phyloP scores from a whole-genome alignment of 2,888 invertebrate genomes.

The Norana najaformis region DNA sequence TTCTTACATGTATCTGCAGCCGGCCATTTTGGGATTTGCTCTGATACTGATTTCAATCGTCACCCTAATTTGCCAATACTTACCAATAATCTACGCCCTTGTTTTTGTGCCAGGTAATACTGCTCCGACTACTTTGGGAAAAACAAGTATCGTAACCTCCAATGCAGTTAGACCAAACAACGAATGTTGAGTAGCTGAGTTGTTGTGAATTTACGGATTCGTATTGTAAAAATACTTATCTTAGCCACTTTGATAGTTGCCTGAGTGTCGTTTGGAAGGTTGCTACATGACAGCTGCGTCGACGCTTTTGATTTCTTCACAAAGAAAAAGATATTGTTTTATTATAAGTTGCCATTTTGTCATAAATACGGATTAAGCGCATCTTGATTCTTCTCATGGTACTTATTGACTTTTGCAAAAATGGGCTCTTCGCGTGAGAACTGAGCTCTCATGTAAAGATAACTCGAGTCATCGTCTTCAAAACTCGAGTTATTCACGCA shows the following conservation, averaged over 20 bases:
- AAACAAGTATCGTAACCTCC: neutral
- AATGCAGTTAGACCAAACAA: neutral
- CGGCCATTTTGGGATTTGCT: constrained; percentile 33
- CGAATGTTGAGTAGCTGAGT: neutral
- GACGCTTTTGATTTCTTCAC: too few species aligned
- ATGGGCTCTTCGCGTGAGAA: too few species aligned
- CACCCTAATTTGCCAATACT: constrained; percentile 36
- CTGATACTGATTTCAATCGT: constrained; percentile 38
- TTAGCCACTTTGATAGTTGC: neutral
- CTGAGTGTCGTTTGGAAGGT: neutral
- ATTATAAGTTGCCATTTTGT: neutral
- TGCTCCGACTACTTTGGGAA: neutral
- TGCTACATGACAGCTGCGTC: neutral
- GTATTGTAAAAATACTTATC: neutral
- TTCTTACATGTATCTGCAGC: constrained; percentile 34
- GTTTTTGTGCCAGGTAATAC: constrained; percentile 34
- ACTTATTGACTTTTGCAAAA: too few species aligned
- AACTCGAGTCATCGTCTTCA: too few species aligned
- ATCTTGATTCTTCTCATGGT: too few species aligned
- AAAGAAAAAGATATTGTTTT: too few species aligned
- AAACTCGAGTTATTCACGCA: neutral
- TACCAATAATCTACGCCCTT: constrained; percentile 39
- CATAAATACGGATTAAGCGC: too few species aligned
- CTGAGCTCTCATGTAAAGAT: too few species aligned
- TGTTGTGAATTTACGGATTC: neutral